phyloP scores from a whole-genome alignment of 2,113 vertebrate species.

The Etheostoma cragini region DNA sequence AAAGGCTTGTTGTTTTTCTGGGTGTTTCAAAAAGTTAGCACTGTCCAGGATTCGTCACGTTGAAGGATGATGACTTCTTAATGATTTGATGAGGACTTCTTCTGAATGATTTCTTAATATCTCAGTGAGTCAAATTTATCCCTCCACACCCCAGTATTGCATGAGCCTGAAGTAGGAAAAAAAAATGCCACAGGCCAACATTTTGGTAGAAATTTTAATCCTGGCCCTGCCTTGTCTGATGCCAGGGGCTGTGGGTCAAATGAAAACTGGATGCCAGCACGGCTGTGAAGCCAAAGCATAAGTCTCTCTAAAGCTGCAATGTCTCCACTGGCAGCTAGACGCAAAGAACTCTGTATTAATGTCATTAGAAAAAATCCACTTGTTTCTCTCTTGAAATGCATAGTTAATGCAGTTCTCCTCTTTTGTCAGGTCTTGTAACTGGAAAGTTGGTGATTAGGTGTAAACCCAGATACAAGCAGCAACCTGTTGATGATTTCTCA shows the following conservation, averaged over 20 bases:
- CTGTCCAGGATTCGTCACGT: not conserved
- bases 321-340: not conserved
- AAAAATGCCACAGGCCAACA: not conserved
- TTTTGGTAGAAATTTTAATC: slow-evolving; percentile 40
- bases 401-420: not conserved
- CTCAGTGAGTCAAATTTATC: not conserved
- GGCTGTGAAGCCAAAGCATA: slow-evolving; percentile 28
- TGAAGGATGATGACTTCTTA: not conserved
- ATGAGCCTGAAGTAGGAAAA: not conserved
- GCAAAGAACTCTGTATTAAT: not conserved
- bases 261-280: slow-evolving; percentile 28
- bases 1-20: slow-evolving; percentile 1
- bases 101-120: not conserved
- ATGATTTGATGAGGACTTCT: too few species aligned
- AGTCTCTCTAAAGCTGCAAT: slow-evolving; percentile 4
- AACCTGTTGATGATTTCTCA: not conserved
- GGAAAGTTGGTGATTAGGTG: not conserved
- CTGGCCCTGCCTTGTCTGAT: slow-evolving; percentile 19
- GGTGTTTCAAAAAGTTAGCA: not conserved
- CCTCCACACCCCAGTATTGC: not conserved
- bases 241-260: slow-evolving; percentile 42
- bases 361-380: not conserved
- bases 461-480: not conserved
- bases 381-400: not conserved
- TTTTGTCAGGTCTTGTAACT: not conserved